Evolutionary conservation across 2,797 vertebrate genomes (phyloP).

Genomic region (Helostoma temminkii): DNA sequence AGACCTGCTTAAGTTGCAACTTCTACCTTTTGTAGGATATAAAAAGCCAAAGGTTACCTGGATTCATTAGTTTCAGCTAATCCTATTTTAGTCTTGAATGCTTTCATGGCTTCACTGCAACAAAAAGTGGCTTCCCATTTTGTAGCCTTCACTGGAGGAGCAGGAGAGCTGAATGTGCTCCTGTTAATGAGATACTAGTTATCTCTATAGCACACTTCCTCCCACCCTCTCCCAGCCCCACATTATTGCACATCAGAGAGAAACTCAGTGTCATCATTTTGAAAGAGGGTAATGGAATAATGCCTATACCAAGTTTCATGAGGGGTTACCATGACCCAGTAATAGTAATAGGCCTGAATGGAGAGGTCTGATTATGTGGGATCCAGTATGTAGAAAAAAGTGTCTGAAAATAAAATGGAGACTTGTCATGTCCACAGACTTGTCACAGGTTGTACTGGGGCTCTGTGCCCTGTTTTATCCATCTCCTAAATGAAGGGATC

Average conservation of each 20-base stretch:
- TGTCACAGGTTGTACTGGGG: slow-evolving; percentile 62
- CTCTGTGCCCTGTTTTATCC: slow-evolving; percentile 58
- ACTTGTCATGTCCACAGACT: slow-evolving; percentile 21
- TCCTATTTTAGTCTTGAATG: slow-evolving; percentile 53
- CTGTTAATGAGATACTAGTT: slow-evolving; percentile 79
- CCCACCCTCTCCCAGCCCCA: slow-evolving; percentile 57
- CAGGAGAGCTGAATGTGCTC: slow-evolving; percentile 63
- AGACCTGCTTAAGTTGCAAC: slow-evolving; percentile 31
- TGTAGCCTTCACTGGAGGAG: slow-evolving; percentile 36
- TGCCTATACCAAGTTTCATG: slow-evolving; percentile 64
- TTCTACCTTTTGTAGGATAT: slow-evolving; percentile 23
- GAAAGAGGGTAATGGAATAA: slow-evolving; percentile 74
- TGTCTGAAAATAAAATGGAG: slow-evolving; percentile 48
- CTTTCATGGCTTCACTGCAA: slow-evolving; percentile 47
- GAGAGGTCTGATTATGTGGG: slow-evolving; percentile 67
- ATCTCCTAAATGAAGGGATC: slow-evolving; percentile 52
- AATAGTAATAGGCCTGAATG: slow-evolving; percentile 64
- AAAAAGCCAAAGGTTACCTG: slow-evolving; percentile 60
- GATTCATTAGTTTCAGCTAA: slow-evolving; percentile 52
- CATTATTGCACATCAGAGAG: slow-evolving; percentile 77
- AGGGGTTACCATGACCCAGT: slow-evolving; percentile 74
- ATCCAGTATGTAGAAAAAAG: slow-evolving; percentile 53
- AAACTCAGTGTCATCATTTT: slow-evolving; percentile 71
- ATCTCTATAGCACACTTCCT: slow-evolving; percentile 69
- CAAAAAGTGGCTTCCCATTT: slow-evolving; percentile 48